Percentiles rank a stretch among this genome's conserved stretches.
Conservation (phyloP, 2,113 vertebrate species). For the Oostethus manadensis region DNA sequence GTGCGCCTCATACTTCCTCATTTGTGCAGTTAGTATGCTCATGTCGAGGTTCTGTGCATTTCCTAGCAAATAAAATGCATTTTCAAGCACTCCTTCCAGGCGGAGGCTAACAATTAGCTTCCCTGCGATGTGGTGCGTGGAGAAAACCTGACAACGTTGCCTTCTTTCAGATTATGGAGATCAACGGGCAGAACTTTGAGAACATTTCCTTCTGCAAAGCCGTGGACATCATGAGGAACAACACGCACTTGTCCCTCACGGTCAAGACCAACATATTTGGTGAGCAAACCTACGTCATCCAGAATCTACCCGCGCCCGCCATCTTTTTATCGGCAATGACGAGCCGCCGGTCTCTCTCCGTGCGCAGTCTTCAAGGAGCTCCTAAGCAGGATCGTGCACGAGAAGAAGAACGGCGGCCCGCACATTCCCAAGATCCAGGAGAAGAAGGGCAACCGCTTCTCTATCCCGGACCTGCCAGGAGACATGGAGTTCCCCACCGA, state of each 20-base stretch:
- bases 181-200: constrained; percentile 97
- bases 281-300: constrained; percentile 56
- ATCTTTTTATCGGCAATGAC: background rate
- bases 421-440: constrained; percentile 96
- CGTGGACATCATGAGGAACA: constrained; percentile 87
- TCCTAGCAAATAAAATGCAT: too few relatives aligned
- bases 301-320: background rate
- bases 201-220: constrained; percentile 91
- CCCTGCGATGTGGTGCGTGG: too few relatives aligned
- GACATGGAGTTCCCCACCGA: constrained; percentile 88
- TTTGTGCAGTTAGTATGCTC: too few relatives aligned
- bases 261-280: constrained; percentile 98
- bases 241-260: constrained; percentile 94
- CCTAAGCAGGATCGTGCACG: constrained; percentile 83
- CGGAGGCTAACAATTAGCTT: too few relatives aligned
- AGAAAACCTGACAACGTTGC: too few relatives aligned
- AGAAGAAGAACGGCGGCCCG: constrained; percentile 84
- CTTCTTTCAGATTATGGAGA: constrained; percentile 88
- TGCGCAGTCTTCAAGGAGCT: constrained; percentile 90
- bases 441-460: constrained; percentile 94
- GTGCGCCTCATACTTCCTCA: too few relatives aligned
- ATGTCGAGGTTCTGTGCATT: too few relatives aligned
- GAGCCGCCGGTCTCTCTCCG: background rate
- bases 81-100: too few relatives aligned
- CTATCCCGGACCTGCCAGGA: constrained; percentile 90